Evolutionary conservation across 2,797 vertebrate species (phyloP), one percentile per base, ranked within the genome.

Genomic region (Betta splendens): DNA sequence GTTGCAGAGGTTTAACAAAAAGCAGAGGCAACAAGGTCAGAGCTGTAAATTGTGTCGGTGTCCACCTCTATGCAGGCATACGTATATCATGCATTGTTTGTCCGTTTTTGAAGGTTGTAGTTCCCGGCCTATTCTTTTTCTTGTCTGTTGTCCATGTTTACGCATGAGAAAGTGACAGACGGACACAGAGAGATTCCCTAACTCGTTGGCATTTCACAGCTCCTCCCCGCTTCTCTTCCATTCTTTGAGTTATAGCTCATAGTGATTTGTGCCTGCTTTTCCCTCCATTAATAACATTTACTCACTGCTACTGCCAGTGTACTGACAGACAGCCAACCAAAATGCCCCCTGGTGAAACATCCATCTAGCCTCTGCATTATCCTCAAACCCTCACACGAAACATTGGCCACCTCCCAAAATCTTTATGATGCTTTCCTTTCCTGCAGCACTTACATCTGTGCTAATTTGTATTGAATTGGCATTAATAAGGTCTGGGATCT

Each of bases 201-300:
- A 56, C 35, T 60, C 15, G 1, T 35, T 69, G 76, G 39, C 69
- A 55, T 77, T 77, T 73, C 61, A 38, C 62, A 42, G 64, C 69
- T 63, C 56, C 58, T 69, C 61, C 64, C 49, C 58, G 47, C 25
- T 17, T 52, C 64, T 68, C 68, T 69, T 59, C 70, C 65, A 66
- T 77, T 66, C 64, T 33, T 64, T 38, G 64, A 69, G 67, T 74
- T 74, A 75, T 79, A 72, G 69, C 83, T 87, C 79, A 68, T 55
- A 42, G 75, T 85, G 80, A 84, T 88, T 79, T 76, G 74, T 77
- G 72, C 65, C 68, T 56, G 32, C 65, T 72, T 64, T 66, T 75
- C 44, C 67, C 43, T 73, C 70, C 81, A 86, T 84, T 82, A 85
- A 84, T 85, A 79, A 80, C 80, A 77, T 86, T 82, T 83, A 79